Evolutionary conservation across 1,140 invertebrate species (phyloP), one percentile per base, ranked within the genome.

Genomic region (Antheraea mylitta): DNA sequence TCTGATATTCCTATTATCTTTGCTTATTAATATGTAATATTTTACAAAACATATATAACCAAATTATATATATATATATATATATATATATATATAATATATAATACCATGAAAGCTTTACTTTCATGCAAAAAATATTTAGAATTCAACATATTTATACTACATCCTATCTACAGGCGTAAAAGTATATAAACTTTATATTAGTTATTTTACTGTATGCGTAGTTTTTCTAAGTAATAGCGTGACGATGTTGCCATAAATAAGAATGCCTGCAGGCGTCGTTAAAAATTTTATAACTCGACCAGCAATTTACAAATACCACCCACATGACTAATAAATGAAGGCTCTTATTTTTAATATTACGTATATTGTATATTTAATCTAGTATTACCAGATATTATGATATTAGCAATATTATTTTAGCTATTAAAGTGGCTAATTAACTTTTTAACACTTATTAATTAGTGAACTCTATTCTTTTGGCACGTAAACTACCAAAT

Each of bases 341-440:
- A 53, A 53, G 45, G 45, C 45, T n/a, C 13, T 53, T 53, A 6
- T 16, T 53, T 13, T 53, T 53, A 53, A 53, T 53, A 53, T 13
- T 53, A 53, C 13, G 5, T 53, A 42, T 10, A 36, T 48, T 65
- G 58, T 66, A 65, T 70, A 70, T 70, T 70, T 70, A 59, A 70
- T 65, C 30, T 22, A 67, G 38, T 53, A 36, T n/a, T 19, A 8
- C 45, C 9, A 53, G 16, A 6, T 53, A 53, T n/a, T 53, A n/a
- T 53, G 45, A 53, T n/a, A 53, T 16, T 13, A 53, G 13, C 2
- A 13, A 53, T 53, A 53, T 53, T 53, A 5, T 53, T 53, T 53
- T 53, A 53, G 5, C 16, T 53, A 13, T 6, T 53, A 16, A 16
- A 53, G 11, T 53, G 10, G 11, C 45, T 53, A 5, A 53, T 13